Evolutionary conservation across 2,888 invertebrate genomes (phyloP).

Genomic region (Euzetes globulus): DNA sequence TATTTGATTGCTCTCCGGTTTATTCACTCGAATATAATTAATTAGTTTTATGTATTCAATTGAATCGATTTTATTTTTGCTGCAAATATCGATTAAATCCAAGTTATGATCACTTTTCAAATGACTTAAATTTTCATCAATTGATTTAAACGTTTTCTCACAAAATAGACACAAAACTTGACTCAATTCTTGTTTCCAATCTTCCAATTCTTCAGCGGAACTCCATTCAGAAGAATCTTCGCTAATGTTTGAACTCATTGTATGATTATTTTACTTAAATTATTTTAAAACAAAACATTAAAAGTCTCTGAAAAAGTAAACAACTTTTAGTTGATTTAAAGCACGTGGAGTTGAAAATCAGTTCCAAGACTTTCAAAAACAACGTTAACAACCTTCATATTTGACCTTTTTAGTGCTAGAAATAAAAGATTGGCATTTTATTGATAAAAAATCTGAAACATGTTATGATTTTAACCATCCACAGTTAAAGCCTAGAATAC

Average conservation of each 20-base stretch:
- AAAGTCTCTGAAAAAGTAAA: too few relatives aligned
- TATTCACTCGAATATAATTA: constrained; percentile 61
- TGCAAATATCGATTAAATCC: constrained; percentile 52
- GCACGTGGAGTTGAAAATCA: too few relatives aligned
- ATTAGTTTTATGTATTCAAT: constrained; percentile 59
- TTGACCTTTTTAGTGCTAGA: too few relatives aligned
- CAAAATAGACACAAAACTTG: constrained; percentile 64
- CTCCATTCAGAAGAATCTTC: constrained; percentile 26
- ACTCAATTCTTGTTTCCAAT: constrained; percentile 18
- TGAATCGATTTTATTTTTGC: constrained; percentile 56
- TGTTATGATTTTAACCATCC: too few relatives aligned
- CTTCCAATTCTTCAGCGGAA: constrained; percentile 21
- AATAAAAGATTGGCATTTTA: too few relatives aligned
- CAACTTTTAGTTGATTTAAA: too few relatives aligned
- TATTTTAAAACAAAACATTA: too few relatives aligned
- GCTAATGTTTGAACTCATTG: neutral
- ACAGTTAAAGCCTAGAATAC: too few relatives aligned
- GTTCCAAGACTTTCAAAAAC: too few relatives aligned
- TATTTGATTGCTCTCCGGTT: constrained; percentile 36
- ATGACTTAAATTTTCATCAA: constrained; percentile 40
- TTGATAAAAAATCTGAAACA: too few relatives aligned
- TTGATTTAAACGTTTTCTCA: constrained; percentile 53
- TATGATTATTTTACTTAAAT: too few relatives aligned
- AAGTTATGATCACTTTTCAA: constrained; percentile 40
- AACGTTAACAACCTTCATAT: too few relatives aligned